Evolutionary conservation across 2,888 invertebrate species (phyloP).

Genomic region (Petrolisthes manimaculis): DNA sequence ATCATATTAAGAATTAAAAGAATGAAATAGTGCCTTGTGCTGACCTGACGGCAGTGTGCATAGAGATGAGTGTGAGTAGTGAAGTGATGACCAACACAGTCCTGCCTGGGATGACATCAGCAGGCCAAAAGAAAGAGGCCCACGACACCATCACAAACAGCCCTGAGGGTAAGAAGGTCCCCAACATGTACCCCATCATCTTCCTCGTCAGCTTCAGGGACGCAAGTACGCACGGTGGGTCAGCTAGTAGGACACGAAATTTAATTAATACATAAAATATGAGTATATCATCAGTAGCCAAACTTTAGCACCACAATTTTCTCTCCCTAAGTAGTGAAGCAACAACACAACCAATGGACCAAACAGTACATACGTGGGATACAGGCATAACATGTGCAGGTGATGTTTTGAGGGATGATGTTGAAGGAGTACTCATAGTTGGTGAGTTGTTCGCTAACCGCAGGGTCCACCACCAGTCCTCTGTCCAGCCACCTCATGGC

Average conservation of each 20-base stretch:
- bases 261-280: not conserved
- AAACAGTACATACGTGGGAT: not conserved
- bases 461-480: constrained; percentile 20
- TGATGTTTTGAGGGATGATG: not conserved
- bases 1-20: not conserved
- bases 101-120: constrained; percentile 33
- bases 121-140: constrained; percentile 47
- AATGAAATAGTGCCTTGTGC: not conserved
- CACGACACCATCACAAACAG: constrained; percentile 38
- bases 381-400: constrained; percentile 16
- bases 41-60: constrained; percentile 29
- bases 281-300: not conserved
- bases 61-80: constrained; percentile 37
- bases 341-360: too few species aligned
- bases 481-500: not conserved
- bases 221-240: not conserved
- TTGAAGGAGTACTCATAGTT: constrained; percentile 7
- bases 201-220: constrained; percentile 10
- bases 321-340: too few species aligned
- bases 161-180: constrained; percentile 35
- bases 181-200: constrained; percentile 27
- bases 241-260: not conserved
- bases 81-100: constrained; percentile 44
- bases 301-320: not conserved
- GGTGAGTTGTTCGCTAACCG: constrained; percentile 1